phyloP scores from a whole-genome alignment of 2,113 vertebrate species.

The Pristiophorus japonicus region DNA sequence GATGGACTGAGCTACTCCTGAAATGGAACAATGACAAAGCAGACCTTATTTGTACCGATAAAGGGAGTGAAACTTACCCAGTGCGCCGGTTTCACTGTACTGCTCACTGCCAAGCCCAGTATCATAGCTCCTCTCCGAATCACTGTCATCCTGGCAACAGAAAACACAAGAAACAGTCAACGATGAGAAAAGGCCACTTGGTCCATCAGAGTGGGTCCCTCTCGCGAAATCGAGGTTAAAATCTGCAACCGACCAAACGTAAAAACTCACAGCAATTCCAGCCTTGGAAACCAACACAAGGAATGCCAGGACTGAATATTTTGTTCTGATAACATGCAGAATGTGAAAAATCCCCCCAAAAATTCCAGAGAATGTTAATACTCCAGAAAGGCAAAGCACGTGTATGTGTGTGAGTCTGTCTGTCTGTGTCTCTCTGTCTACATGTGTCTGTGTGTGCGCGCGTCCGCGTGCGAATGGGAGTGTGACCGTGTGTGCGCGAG shows the following conservation, averaged over 20 bases:
- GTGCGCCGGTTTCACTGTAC: slow-evolving; percentile 43
- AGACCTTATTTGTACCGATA: background rate
- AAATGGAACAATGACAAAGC: background rate
- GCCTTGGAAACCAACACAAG: background rate
- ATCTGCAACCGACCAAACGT: background rate
- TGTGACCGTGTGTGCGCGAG: too few species aligned
- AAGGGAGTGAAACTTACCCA: slow-evolving; percentile 51
- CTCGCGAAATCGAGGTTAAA: background rate
- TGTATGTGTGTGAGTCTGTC: background rate
- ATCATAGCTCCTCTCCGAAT: slow-evolving; percentile 56
- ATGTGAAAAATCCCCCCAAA: background rate
- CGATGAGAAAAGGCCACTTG: background rate
- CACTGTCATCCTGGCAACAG: slow-evolving; percentile 53
- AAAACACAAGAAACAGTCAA: background rate
- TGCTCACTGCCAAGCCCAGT: slow-evolving; percentile 52
- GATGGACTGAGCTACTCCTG: background rate
- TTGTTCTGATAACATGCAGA: too few species aligned
- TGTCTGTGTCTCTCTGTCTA: too few species aligned
- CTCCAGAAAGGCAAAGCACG: background rate
- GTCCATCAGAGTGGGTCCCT: background rate
- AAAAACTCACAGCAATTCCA: background rate
- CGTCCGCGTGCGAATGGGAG: too few species aligned
- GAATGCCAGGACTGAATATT: background rate
- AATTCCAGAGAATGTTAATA: background rate
- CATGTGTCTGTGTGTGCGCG: too few species aligned